Conservation (phyloP, 2,113 vertebrate genomes). For the Oreotrochilus melanogaster region DNA sequence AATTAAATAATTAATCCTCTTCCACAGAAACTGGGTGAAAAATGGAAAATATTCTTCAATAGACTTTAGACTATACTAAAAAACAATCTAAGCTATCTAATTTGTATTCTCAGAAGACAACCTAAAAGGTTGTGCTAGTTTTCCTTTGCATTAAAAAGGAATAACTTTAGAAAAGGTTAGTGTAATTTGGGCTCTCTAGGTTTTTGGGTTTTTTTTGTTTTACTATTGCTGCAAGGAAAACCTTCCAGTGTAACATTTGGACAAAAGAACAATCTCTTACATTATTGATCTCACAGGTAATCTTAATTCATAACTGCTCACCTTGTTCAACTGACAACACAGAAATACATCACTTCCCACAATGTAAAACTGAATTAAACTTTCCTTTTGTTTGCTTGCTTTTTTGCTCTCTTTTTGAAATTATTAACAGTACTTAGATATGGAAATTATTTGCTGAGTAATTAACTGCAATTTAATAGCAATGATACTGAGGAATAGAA, state of each 20-base stretch:
- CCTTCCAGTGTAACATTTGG: neutral
- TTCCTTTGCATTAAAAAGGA: neutral
- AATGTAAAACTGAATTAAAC: neutral
- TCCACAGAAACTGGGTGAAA: neutral
- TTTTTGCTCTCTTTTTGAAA: neutral
- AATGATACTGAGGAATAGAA: neutral
- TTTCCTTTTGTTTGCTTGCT: neutral
- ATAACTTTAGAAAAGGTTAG: neutral
- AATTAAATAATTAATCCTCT: neutral
- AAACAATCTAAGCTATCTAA: neutral
- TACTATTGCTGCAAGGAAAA: neutral
- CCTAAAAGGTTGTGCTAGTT: neutral
- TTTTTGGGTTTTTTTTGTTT: neutral
- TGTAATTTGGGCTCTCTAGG: neutral
- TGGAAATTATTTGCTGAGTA: neutral
- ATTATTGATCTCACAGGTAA: neutral
- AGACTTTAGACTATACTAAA: neutral
- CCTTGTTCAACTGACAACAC: neutral
- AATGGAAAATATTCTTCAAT: neutral
- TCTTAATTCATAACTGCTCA: neutral
- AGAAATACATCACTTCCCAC: neutral
- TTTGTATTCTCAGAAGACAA: neutral
- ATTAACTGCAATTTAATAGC: neutral
- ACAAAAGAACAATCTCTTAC: neutral
- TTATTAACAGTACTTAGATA: neutral